Evolutionary conservation across 2,797 vertebrate species (phyloP).

Genomic region (Forpus xanthops): DNA sequence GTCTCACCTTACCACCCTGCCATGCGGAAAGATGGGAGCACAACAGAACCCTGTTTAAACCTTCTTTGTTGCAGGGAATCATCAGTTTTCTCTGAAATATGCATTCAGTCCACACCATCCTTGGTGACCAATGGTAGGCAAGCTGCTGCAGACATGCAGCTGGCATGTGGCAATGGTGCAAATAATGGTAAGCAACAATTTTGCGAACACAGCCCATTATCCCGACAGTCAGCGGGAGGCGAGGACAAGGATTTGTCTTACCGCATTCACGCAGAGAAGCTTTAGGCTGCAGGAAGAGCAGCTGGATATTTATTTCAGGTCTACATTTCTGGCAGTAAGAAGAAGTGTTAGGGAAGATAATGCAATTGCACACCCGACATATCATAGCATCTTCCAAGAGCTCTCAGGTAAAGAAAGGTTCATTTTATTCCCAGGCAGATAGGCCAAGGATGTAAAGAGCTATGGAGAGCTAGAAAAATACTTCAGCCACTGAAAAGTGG

Average conservation of each 20-base stretch:
- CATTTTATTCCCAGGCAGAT: neutral
- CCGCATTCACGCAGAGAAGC: neutral
- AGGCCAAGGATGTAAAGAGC: neutral
- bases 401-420: neutral
- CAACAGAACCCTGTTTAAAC: neutral
- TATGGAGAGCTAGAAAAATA: neutral
- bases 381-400: neutral
- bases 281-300: neutral
- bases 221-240: neutral
- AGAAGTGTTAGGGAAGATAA: neutral
- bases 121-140: neutral
- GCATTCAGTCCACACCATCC: neutral
- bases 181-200: neutral
- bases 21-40: neutral
- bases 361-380: fast-evolving
- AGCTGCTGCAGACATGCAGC: neutral
- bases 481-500: neutral
- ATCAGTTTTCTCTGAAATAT: neutral
- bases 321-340: neutral
- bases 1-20: neutral
- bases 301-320: neutral
- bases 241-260: neutral
- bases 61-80: neutral
- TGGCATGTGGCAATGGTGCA: fast-evolving
- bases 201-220: neutral